A percentile compares a stretch with the other conserved stretches of the same genome.
These are phyloP conservation scores for Piaya cayana DNA, from an alignment of 2,113 vertebrate genomes.

Conservation along the genomic window DNA sequence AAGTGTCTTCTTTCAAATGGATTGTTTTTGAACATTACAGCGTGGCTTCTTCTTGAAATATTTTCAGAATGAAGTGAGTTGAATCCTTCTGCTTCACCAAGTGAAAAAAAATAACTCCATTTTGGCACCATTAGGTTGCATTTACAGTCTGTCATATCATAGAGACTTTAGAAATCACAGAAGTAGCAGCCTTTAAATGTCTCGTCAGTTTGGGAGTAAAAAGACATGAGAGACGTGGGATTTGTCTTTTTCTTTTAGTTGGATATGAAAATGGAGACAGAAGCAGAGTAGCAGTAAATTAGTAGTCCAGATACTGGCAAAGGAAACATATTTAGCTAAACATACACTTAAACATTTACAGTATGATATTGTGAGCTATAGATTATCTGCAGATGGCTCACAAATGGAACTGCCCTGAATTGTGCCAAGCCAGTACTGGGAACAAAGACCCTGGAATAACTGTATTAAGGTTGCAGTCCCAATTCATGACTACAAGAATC, in stretches of 20 bases:
- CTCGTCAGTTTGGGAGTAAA: neutral
- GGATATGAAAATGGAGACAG: neutral
- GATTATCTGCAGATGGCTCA: neutral
- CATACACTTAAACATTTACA: conserved; percentile 1
- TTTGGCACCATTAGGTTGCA: conserved; percentile 12
- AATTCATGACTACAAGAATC: neutral
- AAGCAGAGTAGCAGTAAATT: conserved; percentile 3
- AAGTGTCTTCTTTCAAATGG: neutral
- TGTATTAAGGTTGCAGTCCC: neutral
- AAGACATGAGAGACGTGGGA: neutral
- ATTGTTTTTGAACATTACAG: neutral
- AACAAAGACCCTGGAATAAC: neutral
- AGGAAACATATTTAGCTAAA: conserved; percentile 23
- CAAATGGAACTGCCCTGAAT: neutral
- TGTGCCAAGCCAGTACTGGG: neutral
- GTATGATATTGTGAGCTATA: neutral
- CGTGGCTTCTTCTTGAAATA: neutral
- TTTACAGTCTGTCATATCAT: neutral
- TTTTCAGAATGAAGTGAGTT: neutral
- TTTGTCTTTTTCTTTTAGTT: conserved; percentile 26
- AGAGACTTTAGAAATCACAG: neutral
- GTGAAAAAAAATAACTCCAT: neutral
- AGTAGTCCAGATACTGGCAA: neutral
- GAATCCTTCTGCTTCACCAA: neutral
- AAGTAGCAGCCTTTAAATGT: conserved; percentile 22